These are phyloP conservation scores for Melanogrammus aeglefinus DNA, from an alignment of 2,797 vertebrate species.

Conservation along the genomic window DNA sequence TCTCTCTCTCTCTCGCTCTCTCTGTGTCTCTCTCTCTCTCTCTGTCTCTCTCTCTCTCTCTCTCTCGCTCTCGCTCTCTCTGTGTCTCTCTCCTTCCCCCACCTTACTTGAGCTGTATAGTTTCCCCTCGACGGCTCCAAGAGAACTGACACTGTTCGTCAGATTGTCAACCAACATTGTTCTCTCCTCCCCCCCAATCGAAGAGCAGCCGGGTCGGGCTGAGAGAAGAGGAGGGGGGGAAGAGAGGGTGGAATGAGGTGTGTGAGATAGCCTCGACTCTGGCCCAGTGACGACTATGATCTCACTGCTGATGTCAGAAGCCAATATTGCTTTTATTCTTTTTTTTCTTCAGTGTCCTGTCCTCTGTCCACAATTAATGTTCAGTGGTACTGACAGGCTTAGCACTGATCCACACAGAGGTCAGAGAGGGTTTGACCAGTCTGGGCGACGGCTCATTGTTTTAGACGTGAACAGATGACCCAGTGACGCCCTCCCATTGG, in stretches of 20 bases:
- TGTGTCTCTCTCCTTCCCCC: background rate
- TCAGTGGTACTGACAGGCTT: too few relatives aligned
- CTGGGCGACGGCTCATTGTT: background rate
- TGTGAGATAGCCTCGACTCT: background rate
- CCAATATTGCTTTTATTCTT: background rate
- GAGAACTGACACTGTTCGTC: background rate
- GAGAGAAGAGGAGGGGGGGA: background rate
- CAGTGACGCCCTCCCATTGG: background rate
- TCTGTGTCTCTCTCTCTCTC: background rate
- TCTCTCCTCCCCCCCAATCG: background rate
- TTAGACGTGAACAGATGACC: background rate
- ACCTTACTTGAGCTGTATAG: background rate
- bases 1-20: background rate
- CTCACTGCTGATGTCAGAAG: background rate
- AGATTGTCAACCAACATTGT: background rate
- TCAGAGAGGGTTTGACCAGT: constrained; percentile 1
- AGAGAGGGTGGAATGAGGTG: background rate
- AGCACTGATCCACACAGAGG: background rate
- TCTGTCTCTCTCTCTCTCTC: too few relatives aligned
- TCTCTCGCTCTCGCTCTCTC: constrained; percentile 1
- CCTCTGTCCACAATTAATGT: background rate
- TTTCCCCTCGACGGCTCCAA: background rate
- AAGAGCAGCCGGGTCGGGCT: background rate
- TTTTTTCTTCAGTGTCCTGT: background rate
- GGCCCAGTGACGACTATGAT: background rate